Evolutionary conservation across 2,888 invertebrate genomes (phyloP).

Genomic region (Harmothoe impar): DNA sequence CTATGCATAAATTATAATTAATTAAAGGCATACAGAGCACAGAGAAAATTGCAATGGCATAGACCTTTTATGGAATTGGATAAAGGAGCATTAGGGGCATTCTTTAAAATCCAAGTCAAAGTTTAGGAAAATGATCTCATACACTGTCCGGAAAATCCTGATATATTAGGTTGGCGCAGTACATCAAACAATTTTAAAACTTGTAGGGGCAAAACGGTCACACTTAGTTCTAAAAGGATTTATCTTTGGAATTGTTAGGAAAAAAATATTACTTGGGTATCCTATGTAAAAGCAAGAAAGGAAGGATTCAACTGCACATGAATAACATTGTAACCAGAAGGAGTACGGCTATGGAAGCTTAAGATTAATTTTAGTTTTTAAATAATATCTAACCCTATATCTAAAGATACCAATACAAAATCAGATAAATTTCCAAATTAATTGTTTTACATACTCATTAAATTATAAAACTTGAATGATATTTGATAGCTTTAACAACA

Average conservation of each 20-base stretch:
- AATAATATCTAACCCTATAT: conserved; percentile 10
- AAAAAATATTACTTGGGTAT: conserved; percentile 55
- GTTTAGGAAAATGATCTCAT: not conserved
- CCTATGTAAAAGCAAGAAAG: conserved; percentile 41
- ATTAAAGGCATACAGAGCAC: conserved; percentile 4
- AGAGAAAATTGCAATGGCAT: not conserved
- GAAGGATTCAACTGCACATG: conserved; percentile 35
- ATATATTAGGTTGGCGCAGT: not conserved
- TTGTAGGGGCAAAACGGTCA: not conserved
- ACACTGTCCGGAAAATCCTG: not conserved
- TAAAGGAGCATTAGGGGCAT: conserved; percentile 17
- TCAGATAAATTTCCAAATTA: conserved; percentile 22
- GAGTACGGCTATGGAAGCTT: not conserved
- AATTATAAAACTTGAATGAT: not conserved
- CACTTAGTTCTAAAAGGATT: not conserved
- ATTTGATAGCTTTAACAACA: not conserved
- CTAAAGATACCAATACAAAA: conserved; percentile 16
- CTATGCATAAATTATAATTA: not conserved
- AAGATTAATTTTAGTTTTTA: not conserved
- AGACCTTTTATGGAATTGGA: not conserved
- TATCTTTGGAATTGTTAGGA: not conserved
- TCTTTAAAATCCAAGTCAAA: not conserved
- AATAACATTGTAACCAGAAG: not conserved
- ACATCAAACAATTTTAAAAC: not conserved
- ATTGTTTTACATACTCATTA: not conserved